These are phyloP conservation scores for Euproctis similis DNA, from an alignment of 2,888 invertebrate species.

Conservation along the genomic window DNA sequence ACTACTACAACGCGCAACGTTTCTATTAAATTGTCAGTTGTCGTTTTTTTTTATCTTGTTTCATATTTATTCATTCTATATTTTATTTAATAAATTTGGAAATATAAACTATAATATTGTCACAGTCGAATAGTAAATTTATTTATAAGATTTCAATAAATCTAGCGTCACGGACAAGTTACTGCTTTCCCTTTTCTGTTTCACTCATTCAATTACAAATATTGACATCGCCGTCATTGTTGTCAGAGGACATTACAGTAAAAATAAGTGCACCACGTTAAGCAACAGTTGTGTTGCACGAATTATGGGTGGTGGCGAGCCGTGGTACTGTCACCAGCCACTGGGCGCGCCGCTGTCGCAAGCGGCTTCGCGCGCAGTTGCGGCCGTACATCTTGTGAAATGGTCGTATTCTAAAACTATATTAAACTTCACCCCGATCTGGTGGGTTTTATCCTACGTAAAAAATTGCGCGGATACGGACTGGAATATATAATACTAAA, in stretches of 20 bases:
- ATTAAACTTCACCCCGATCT: slow-evolving; percentile 60
- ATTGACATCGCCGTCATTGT: slow-evolving; percentile 40
- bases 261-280: slow-evolving; percentile 53
- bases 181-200: slow-evolving; percentile 34
- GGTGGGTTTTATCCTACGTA: slow-evolving; percentile 58
- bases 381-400: slow-evolving; percentile 66
- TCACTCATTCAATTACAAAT: slow-evolving; percentile 46
- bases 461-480: slow-evolving; percentile 47
- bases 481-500: too few species aligned
- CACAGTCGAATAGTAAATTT: too few species aligned
- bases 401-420: slow-evolving; percentile 71
- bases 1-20: too few species aligned
- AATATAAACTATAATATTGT: too few species aligned
- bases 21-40: too few species aligned
- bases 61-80: too few species aligned
- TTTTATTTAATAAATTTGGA: too few species aligned
- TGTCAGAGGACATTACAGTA: slow-evolving; percentile 40
- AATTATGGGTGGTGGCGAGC: slow-evolving; percentile 32
- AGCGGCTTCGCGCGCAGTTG: slow-evolving; percentile 49
- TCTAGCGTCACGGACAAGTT: slow-evolving; percentile 29
- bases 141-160: slow-evolving; percentile 17
- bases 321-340: slow-evolving; percentile 32
- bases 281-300: slow-evolving; percentile 60
- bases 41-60: too few species aligned
- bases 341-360: slow-evolving; percentile 44